These are phyloP conservation scores for Hirundichthys speculiger DNA, from an alignment of 2,113 vertebrate species.

Conservation along the genomic window DNA sequence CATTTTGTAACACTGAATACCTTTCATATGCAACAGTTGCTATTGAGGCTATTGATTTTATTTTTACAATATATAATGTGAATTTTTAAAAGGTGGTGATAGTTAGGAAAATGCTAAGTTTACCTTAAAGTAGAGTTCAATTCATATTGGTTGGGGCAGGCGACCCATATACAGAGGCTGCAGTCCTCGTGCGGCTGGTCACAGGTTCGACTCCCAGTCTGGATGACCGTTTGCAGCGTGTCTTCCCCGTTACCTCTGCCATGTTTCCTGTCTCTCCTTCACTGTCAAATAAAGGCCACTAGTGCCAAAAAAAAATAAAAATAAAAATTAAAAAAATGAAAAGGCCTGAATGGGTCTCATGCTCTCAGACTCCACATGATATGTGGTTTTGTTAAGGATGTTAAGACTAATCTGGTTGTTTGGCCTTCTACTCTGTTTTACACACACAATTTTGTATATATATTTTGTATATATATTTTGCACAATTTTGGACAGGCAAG, in stretches of 20 bases:
- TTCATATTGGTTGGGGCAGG: no score
- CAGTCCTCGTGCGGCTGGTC: no score
- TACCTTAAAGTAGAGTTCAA: background rate
- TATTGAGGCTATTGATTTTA: background rate
- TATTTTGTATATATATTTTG: no score
- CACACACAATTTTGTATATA: conserved; percentile 4
- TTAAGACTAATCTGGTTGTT: background rate
- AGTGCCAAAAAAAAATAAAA: background rate
- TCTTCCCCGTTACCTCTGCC: no score
- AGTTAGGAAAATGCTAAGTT: background rate
- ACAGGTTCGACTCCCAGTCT: no score
- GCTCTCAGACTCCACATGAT: conserved; percentile 4
- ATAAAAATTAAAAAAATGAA: background rate
- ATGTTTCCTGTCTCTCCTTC: no score
- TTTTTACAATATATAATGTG: background rate
- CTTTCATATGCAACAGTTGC: no score
- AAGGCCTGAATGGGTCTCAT: background rate
- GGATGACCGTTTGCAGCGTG: no score
- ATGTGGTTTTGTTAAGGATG: background rate
- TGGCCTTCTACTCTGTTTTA: background rate
- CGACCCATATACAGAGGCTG: no score
- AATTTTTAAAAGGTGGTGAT: background rate
- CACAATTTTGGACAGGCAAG: no score
- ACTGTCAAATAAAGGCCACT: no score
- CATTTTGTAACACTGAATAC: no score